Base-by-base conservation (phyloP, 2,888 invertebrate species). In the Portevinia maculata region DNA sequence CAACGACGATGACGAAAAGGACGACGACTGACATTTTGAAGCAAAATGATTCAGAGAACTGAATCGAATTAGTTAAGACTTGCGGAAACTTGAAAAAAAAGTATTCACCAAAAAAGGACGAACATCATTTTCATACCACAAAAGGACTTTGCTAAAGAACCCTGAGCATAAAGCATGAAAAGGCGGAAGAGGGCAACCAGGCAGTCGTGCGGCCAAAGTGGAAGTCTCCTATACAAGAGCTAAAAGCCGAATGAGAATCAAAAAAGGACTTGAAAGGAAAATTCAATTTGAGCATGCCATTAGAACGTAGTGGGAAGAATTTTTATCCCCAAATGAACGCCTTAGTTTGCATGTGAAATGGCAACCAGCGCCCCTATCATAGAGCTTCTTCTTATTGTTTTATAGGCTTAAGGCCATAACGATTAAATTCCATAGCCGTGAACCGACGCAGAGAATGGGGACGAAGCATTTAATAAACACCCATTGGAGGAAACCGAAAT, bases 221-320 rank as follows among this genome's bases (percentile, higher is more conserved):
- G 50, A 50, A 76, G 55, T 32, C 17, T 37, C 37, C 37, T 4
- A 13, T 37, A 53, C 70, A 39, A 13, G 30, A 67, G 46, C 59
- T 39, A 59, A 65, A 60, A 74, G 37, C 60, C 60, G 60, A 73
- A 73, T 44, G 59, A 34, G 13, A 67, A 60, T 46, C 50, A 19
- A 48, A 81, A 70, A 83, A 48, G 28, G 59, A 76, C 59, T 53
- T 59, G 37, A 41, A 39, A 60, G 78, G 48, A 78, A 73, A 83
- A 83, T 83, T 83, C 71, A 83, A 83, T 83, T 83, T 83, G 78
- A 83, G 52, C 83, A 83, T 78, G 57, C 71, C 71, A 83, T 83
- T 78, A 78, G 83, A 57, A 52, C 57, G 60, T 3, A 57, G 24
- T 24, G 24, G 17, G 50, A 34, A 60, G 62, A 48, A 60, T 55